These are phyloP conservation scores for Tenualosa thibaudeaui DNA, from an alignment of 2,797 vertebrate genomes.

Conservation along the genomic window DNA sequence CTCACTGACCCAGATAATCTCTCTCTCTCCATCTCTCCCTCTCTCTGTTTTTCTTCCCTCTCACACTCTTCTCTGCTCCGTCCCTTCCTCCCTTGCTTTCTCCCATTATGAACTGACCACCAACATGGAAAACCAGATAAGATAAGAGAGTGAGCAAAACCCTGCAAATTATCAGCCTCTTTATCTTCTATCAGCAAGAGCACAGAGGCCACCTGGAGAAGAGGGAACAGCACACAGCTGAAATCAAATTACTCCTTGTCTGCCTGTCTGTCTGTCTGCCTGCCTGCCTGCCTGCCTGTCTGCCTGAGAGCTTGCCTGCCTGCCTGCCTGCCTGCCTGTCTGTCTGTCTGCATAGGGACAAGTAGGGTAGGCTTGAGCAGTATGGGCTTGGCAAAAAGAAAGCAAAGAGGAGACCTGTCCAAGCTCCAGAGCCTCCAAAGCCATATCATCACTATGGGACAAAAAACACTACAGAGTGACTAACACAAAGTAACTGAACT, in stretches of 20 bases:
- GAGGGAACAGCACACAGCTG: background rate
- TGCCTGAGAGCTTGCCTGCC: too few relatives aligned
- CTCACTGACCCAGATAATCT: constrained; percentile 41
- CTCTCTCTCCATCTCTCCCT: constrained; percentile 32
- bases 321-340: too few relatives aligned
- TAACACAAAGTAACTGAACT: background rate
- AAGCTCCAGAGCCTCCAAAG: background rate
- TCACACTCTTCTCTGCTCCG: constrained; percentile 39
- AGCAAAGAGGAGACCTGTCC: background rate
- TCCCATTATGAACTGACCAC: constrained; percentile 39
- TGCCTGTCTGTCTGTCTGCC: too few relatives aligned
- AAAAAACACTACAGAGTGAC: background rate
- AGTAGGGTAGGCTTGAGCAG: background rate
- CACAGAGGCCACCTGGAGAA: background rate
- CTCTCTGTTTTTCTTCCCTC: constrained; percentile 33
- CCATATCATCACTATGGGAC: background rate
- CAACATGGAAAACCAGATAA: background rate
- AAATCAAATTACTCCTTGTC: constrained; percentile 1
- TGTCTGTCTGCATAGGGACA: background rate
- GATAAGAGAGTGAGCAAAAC: background rate
- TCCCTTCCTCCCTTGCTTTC: background rate
- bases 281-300: too few relatives aligned
- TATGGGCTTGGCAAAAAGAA: background rate
- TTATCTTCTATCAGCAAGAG: constrained; percentile 2
- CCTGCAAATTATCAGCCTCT: background rate